Percentiles rank a stretch among this genome's conserved stretches.
These are phyloP conservation scores for Drosophila merina DNA, from an alignment of 2,888 invertebrate species.

Conservation along the genomic window DNA sequence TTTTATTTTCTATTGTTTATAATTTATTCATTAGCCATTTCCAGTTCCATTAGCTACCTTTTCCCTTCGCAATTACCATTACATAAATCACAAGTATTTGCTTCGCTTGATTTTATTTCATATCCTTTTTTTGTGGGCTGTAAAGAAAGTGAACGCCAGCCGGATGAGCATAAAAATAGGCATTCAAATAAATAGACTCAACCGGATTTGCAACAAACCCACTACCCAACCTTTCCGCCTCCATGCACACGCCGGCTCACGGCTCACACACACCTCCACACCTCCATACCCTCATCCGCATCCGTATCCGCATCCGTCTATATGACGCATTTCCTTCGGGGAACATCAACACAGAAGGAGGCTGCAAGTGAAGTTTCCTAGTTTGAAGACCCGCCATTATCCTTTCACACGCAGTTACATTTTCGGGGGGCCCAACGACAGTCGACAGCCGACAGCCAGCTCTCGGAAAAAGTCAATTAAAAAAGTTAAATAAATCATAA, in stretches of 20 bases:
- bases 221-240: slow-evolving; percentile 18
- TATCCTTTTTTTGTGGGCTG: slow-evolving; percentile 14
- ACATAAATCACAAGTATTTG: slow-evolving; percentile 72
- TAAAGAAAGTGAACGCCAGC: slow-evolving; percentile 43
- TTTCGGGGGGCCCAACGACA: slow-evolving; percentile 20
- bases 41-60: slow-evolving; percentile 5
- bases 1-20: background rate
- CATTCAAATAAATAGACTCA: slow-evolving; percentile 75
- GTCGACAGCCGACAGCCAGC: slow-evolving; percentile 14
- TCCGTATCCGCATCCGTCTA: slow-evolving; percentile 52
- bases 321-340: slow-evolving; percentile 67
- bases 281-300: slow-evolving; percentile 29
- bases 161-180: slow-evolving; percentile 75
- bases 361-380: slow-evolving; percentile 70
- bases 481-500: slow-evolving; percentile 84
- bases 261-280: slow-evolving; percentile 29
- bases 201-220: slow-evolving; percentile 69
- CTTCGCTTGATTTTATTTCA: slow-evolving; percentile 43
- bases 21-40: background rate
- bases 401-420: slow-evolving; percentile 80
- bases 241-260: slow-evolving; percentile 33
- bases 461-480: slow-evolving; percentile 84
- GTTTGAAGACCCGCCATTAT: slow-evolving; percentile 71
- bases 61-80: slow-evolving; percentile 64
- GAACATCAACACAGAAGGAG: slow-evolving; percentile 25